These are phyloP conservation scores for Papilio protenor DNA, from an alignment of 2,888 invertebrate genomes.

Conservation along the genomic window DNA sequence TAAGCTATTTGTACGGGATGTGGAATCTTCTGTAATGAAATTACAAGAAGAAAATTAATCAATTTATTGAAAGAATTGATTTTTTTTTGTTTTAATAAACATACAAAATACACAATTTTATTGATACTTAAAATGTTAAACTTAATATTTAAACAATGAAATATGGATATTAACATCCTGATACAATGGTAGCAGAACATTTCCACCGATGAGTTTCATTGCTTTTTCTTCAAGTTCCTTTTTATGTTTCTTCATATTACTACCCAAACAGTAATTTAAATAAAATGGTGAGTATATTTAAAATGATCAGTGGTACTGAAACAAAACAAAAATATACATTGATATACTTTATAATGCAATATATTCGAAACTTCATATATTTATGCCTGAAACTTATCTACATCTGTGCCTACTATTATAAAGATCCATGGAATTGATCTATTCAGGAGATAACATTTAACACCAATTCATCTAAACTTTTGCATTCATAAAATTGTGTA, in stretches of 20 bases:
- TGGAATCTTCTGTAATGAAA: not conserved
- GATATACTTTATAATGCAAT: not conserved
- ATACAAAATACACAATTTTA: conserved; percentile 8
- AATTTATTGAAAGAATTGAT: not conserved
- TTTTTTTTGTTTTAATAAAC: not conserved
- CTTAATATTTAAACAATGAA: conserved; percentile 12
- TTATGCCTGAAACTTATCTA: too few species aligned
- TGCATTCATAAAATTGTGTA: too few species aligned
- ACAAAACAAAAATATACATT: conserved; percentile 69
- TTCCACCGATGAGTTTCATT: not conserved
- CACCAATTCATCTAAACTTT: too few species aligned
- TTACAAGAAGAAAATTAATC: not conserved
- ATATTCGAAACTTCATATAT: too few species aligned
- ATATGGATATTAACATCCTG: not conserved
- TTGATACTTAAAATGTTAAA: conserved; percentile 11
- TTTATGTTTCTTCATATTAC: conserved; percentile 48
- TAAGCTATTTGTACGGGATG: not conserved
- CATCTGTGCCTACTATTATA: too few species aligned
- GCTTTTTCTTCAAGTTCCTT: conserved; percentile 2
- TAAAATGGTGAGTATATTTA: conserved; percentile 94
- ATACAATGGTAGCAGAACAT: not conserved
- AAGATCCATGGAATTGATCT: too few species aligned
- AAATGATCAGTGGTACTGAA: conserved; percentile 97
- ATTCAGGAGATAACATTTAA: too few species aligned
- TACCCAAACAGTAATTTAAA: conserved; percentile 95